Evolutionary conservation across 2,797 vertebrate species (phyloP), one percentile per base, ranked within the genome.

Genomic region (Pipistrellus pygmaeus): DNA sequence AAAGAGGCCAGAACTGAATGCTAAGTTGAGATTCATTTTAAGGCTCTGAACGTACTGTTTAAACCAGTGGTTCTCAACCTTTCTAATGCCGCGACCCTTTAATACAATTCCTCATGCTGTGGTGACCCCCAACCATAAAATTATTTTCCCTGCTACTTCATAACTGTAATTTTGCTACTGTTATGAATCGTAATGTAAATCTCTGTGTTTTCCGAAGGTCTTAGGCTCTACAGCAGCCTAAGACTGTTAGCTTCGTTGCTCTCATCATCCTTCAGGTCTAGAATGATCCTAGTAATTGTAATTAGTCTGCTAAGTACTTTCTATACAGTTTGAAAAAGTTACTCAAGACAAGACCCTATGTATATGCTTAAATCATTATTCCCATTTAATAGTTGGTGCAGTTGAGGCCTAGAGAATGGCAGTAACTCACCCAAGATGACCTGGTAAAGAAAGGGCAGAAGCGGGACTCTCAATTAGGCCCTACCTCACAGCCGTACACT

Each of bases 21-120:
- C 73, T 91, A 92, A 76, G 77, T 76, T 87, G 86, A 93, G 46
- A 77, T 78, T 93, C 44, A 81, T 83, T 73, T 68, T 72, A 86
- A 95, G n/a, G 38, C 48, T 88, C 57, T 94, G 90, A 93, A 78
- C 11, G 73, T 66, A 82, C 17, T 30, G 13, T 81, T 86, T 86
- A 89, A 57, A 60, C 81, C 68, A 21, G 44, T 11, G 44, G 44
- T 9, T 44, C 44, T 44, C 44, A 44, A 44, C 44, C 44, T 44
- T 44, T 44, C 44, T 44, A 44, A 44, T 44, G 44, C 10, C 44
- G 10, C 10, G 44, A 11, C 9, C 44, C 44, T 44, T 44, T 44
- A 44, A 44, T 44, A 44, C 44, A 44, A 4, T 44, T 44, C 44
- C 44, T 44, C 44, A 44, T 44, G 44, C 4, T 11, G 44, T 44